Base-by-base conservation (phyloP, 2,888 invertebrate species). In the Sphecodes monilicornis region DNA sequence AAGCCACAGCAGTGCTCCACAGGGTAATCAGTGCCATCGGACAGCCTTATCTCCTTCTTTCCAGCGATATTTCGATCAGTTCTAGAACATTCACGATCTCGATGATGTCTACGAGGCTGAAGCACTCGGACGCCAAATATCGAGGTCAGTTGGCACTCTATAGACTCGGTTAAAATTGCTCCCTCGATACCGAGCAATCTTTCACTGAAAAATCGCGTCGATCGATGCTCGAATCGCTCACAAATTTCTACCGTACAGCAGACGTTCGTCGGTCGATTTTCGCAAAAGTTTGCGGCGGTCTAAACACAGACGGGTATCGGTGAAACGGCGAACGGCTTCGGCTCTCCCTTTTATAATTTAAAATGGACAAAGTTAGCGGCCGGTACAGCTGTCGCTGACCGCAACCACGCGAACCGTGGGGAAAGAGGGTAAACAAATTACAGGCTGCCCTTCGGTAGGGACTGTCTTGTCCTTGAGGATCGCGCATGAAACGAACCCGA, bases 401-500 rank as follows among this genome's bases (percentile, higher is more conserved):
- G 36, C 68, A 39, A 64, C 78, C 39, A 78, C 60, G 54, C 68
- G 46, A 26, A 5, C 76, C 75, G 70, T 76, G 78, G 82, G 86
- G 29, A 41, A 75, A 78, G 57, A 64, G 60, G 64, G 72, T 10
- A 74, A 46, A 86, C 66, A 66, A 86, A 86, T 80, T 80, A 70
- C 68, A 72, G 68, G 46, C 75, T 68, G 77, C 46, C 54, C 75
- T 36, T 74, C 71, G 57, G 39, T 13, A 72, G 76, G 85, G 80
- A 80, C 76, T 80, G 66, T 69, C 78, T 64, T 64, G 64, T 64
- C 64, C 64, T 64, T 64, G 64, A 64, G 29, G 64, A 64, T 64
- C 64, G 64, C 64, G 32, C 64, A 64, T 32, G 29, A 32, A 64
- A 32, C 32, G 64, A 32, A 64, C 32, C 3, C 18, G 16, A 5